phyloP scores from a whole-genome alignment of 1,140 invertebrate genomes.

The Helicorthomorpha holstii region DNA sequence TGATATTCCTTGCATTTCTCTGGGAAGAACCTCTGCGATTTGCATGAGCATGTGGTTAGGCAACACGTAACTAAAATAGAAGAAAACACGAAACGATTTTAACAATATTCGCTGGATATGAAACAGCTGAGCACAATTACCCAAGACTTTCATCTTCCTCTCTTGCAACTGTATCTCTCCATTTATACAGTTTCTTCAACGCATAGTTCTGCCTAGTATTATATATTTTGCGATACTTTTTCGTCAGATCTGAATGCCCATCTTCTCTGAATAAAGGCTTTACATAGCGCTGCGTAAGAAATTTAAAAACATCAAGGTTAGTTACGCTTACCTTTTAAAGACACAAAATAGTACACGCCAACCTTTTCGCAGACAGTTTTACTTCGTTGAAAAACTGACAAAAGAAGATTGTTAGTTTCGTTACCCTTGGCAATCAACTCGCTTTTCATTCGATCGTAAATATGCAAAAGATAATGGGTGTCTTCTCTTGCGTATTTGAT shows the following conservation, averaged over 20 bases:
- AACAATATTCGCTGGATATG: too few relatives aligned
- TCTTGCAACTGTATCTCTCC: conserved; percentile 73
- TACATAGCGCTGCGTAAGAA: conserved; percentile 44
- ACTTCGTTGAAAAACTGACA: conserved; percentile 49
- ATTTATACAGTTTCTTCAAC: conserved; percentile 60
- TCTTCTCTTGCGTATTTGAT: conserved; percentile 80
- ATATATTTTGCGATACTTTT: conserved; percentile 60
- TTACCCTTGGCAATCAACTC: conserved; percentile 54
- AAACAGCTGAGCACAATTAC: conserved; percentile 25
- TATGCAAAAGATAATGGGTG: conserved; percentile 87
- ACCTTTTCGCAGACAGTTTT: conserved; percentile 45
- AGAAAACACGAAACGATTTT: too few relatives aligned
- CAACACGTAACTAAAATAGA: conserved; percentile 54
- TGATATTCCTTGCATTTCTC: conserved; percentile 81
- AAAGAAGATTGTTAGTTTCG: conserved; percentile 46
- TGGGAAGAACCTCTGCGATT: conserved; percentile 72
- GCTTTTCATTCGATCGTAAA: conserved; percentile 67
- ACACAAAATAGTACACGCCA: conserved; percentile 6
- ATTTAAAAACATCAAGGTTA: conserved; percentile 9
- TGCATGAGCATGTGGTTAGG: conserved; percentile 91
- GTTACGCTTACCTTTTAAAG: not conserved
- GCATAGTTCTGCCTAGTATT: conserved; percentile 72
- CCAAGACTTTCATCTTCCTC: conserved; percentile 74
- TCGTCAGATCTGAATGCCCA: conserved; percentile 55
- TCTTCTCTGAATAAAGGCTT: conserved; percentile 56